Conservation (phyloP, 2,797 vertebrate genomes). For the Clarias fuscus region DNA sequence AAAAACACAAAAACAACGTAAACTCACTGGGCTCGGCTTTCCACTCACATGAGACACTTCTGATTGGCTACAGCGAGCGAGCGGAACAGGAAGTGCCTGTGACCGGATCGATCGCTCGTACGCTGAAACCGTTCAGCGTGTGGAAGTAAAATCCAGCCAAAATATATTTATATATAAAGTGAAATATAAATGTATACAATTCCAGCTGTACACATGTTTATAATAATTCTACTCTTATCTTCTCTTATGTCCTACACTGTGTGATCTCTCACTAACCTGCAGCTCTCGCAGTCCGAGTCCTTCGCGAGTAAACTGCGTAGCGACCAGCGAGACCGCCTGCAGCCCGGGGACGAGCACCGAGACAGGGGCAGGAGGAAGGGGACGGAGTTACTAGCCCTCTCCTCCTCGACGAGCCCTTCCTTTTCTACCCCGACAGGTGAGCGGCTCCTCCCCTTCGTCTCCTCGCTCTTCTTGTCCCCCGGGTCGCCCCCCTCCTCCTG, state of each 20-base stretch:
- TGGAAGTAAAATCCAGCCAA: too few relatives aligned
- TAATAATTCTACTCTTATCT: too few relatives aligned
- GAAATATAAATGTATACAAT: too few relatives aligned
- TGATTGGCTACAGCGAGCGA: too few relatives aligned
- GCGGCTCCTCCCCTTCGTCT: conserved; percentile 31
- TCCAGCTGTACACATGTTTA: too few relatives aligned
- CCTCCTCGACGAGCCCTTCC: conserved; percentile 3
- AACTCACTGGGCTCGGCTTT: too few relatives aligned
- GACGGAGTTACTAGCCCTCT: conserved; percentile 42
- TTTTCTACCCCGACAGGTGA: conserved; percentile 51
- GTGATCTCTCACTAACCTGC: conserved; percentile 74
- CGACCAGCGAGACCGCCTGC: conserved; percentile 73
- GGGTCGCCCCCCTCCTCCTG: conserved; percentile 41
- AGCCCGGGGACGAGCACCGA: conserved; percentile 71
- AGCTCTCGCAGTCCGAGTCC: conserved; percentile 75
- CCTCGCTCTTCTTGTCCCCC: not conserved
- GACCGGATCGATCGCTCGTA: too few relatives aligned
- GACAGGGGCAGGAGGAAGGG: conserved; percentile 67
- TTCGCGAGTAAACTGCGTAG: conserved; percentile 74
- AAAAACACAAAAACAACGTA: too few relatives aligned
- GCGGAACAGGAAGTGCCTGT: too few relatives aligned
- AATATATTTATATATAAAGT: too few relatives aligned
- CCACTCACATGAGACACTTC: too few relatives aligned
- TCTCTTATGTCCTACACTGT: not conserved
- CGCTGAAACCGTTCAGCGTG: too few relatives aligned